A percentile compares a stretch with the other conserved stretches of the same genome.
Evolutionary conservation across 2,888 invertebrate species (phyloP).

Genomic region (Pristionchus maxplancki): DNA sequence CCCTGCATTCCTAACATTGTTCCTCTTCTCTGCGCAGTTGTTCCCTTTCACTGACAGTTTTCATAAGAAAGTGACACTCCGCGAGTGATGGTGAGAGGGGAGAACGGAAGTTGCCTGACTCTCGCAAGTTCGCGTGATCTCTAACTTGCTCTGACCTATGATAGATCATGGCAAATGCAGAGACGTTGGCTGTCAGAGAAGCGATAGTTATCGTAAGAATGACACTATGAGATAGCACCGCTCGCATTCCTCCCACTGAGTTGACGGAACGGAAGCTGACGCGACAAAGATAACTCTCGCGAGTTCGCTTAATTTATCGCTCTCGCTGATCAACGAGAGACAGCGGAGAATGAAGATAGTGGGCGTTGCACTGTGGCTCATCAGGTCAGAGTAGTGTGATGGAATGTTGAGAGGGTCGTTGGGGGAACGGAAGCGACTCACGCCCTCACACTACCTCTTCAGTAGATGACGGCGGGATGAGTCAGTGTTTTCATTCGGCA

Average conservation of each 20-base stretch:
- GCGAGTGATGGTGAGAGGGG: neutral
- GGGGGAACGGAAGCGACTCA: neutral
- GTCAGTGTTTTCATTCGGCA: neutral
- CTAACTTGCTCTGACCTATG: too few relatives aligned
- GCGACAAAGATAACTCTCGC: too few relatives aligned
- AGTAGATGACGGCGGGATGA: neutral
- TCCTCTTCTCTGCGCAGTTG: neutral
- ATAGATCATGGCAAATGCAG: too few relatives aligned
- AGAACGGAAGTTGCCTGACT: neutral
- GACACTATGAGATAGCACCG: neutral
- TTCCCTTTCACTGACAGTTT: neutral
- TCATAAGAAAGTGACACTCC: neutral
- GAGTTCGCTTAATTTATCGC: too few relatives aligned
- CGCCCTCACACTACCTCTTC: neutral
- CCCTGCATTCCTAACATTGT: neutral
- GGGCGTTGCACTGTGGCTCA: too few relatives aligned
- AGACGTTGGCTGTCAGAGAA: too few relatives aligned
- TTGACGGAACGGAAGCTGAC: constrained; percentile 1
- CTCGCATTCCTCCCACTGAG: neutral
- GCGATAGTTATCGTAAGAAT: neutral
- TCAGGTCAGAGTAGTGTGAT: too few relatives aligned
- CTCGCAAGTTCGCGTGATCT: too few relatives aligned
- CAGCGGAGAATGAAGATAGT: too few relatives aligned
- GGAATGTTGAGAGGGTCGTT: too few relatives aligned
- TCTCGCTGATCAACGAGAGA: too few relatives aligned